phyloP scores from a whole-genome alignment of 1,140 invertebrate species.

The Lepidotrigona ventralis region DNA sequence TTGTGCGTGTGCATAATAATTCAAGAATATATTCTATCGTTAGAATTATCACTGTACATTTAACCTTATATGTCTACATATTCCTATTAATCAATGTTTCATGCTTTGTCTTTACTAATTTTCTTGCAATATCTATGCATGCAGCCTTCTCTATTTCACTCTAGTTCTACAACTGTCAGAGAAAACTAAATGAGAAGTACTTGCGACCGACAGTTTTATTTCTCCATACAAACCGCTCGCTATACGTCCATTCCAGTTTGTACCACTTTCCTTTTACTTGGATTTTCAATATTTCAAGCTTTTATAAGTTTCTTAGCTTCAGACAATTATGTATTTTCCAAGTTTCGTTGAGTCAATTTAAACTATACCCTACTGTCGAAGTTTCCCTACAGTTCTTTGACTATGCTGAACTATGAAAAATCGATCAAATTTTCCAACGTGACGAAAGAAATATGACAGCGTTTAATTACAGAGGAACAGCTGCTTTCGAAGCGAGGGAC shows the following conservation, averaged over 20 bases:
- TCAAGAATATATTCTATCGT: too few relatives aligned
- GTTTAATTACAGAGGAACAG: constrained; percentile 47
- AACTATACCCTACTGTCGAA: too few relatives aligned
- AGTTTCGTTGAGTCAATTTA: not conserved
- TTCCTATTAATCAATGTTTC: not conserved
- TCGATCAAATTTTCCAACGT: constrained; percentile 34
- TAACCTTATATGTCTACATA: not conserved
- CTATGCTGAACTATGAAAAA: not conserved
- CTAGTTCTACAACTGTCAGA: not conserved
- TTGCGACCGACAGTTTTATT: not conserved
- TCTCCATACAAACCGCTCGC: not conserved
- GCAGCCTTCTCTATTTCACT: not conserved
- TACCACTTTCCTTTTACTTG: not conserved
- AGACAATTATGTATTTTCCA: not conserved
- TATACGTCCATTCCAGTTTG: constrained; percentile 5
- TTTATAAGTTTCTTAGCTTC: not conserved
- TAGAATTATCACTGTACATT: too few relatives aligned
- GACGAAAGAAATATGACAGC: constrained; percentile 29
- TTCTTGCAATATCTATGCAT: not conserved
- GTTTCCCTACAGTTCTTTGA: not conserved
- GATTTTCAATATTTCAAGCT: not conserved
- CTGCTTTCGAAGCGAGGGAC: constrained; percentile 57
- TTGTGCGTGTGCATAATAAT: too few relatives aligned
- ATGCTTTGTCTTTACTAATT: not conserved
- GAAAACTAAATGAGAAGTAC: not conserved